A percentile compares a stretch with the other conserved stretches of the same genome.
Conservation (phyloP, 1,140 invertebrate species). For the Aphelinus atriplicis region DNA sequence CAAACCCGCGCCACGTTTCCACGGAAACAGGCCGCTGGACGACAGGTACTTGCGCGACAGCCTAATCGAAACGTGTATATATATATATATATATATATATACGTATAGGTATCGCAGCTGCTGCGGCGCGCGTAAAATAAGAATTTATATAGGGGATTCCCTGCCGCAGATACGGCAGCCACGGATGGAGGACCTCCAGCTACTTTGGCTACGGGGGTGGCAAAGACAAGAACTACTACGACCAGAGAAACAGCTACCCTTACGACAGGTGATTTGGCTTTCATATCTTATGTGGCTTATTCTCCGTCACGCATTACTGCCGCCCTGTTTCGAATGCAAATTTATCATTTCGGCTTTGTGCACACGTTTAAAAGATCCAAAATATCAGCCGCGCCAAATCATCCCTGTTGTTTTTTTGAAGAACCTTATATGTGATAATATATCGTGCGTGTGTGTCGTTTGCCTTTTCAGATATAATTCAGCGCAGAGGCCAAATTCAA, state of each 20-base stretch:
- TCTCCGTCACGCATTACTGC: not conserved
- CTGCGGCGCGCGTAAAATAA: not conserved
- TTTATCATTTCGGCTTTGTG: not conserved
- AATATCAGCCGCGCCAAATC: too few species aligned
- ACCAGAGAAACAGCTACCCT: slow-evolving; percentile 26
- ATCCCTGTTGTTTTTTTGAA: too few species aligned
- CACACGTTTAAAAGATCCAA: too few species aligned
- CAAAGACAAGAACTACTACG: slow-evolving; percentile 33
- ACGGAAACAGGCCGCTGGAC: slow-evolving; percentile 37
- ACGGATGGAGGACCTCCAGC: slow-evolving; percentile 32
- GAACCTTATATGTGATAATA: too few species aligned
- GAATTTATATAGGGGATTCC: slow-evolving; percentile 6
- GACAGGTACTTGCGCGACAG: slow-evolving; percentile 24
- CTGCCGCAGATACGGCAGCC: slow-evolving; percentile 10
- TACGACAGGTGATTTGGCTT: slow-evolving; percentile 34
- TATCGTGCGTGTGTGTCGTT: too few species aligned
- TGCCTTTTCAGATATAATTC: slow-evolving; percentile 8
- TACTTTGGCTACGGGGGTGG: slow-evolving; percentile 19
- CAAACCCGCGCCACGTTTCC: slow-evolving; percentile 31
- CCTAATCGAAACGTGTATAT: not conserved
- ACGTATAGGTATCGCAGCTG: not conserved
- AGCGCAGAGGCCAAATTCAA: not conserved
- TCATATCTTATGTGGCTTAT: not conserved
- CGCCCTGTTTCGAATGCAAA: not conserved
- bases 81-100: not conserved